Evolutionary conservation across 2,888 invertebrate species (phyloP), one percentile per base, ranked within the genome.

Genomic region (Bibio marci): DNA sequence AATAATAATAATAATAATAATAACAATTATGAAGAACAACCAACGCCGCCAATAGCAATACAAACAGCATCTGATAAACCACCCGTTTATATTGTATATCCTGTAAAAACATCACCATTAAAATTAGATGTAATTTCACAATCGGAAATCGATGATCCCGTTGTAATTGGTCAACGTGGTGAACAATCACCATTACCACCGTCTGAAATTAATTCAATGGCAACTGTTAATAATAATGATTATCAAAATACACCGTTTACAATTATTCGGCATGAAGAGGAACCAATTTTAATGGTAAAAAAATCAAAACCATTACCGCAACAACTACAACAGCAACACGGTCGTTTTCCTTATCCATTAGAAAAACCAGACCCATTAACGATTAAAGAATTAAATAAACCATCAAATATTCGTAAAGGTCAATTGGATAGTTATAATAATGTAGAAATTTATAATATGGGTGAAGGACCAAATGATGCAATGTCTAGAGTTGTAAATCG

Each of bases 281-380:
- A 64, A 47, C 64, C 64, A 8, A 60, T 66, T 28, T 50, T 64
- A 30, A 59, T 56, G 43, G 46, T 53, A n/a, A 59, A 59, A 42
- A 58, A 58, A 41, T 60, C 59, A 37, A 46, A 59, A 42, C 58
- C 57, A 41, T 60, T 59, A 37, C 46, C 51, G 0, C 55, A 57
- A 3, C 42, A 54, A 39, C 58, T 44, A 11, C 47, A 50, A 27
- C 49, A 65, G 3, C 70, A 68, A 25, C 35, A 25, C 49, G 66
- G 69, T 1, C 70, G 73, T 46, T 76, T 77, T 44, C 76, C 77
- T 0, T 77, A 77, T 54, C 68, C 69, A 0, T 54, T 76, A 14
- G 72, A 75, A 49, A 65, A 69, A 41, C 74, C 75, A 1, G 68
- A 71, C 51, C 61, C 66, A 0, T 55, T 49, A 22, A 47, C 52